Evolutionary conservation across 1,140 invertebrate genomes (phyloP), one percentile per base, ranked within the genome.

Genomic region (Stenopsyche tienmushanensis): DNA sequence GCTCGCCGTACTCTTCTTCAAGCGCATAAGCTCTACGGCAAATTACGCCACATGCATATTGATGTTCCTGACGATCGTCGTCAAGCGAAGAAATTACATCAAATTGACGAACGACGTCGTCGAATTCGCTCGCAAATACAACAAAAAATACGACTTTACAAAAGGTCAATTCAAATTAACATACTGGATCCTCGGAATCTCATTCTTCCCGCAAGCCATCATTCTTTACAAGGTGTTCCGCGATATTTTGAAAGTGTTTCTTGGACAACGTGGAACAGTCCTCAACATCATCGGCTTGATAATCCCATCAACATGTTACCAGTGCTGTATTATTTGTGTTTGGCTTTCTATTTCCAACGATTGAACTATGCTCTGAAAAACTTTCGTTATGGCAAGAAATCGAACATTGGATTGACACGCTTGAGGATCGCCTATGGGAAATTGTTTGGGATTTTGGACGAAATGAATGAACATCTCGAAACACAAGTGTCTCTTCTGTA

Each of bases 371-470:
- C 21, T 9, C 24, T 60, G 15, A 20, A 24, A 42, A 57, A 57
- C n/a, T 9, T 57, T 10, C 21, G 44, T n/a, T 21, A 42, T 21
- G 7, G 9, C 18, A 39, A 60, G 5, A 47, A 26, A 47, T 21
- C 34, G 15, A 44, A 2, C n/a, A 29, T n/a, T 1, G 29, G 7
- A 2, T 45, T 60, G 9, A 23, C 7, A 20, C 13, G 15, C 2
- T 17, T 60, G 26, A 23, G 57, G 47, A 7, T 29, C 3, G 57
- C 57, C 5, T 60, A 60, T n/a, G 17, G 13, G 1, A 44, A 60
- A 29, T n/a, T 60, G 18, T 60, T 60, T 47, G 21, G 47, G 1
- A 47, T 60, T 5, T 60, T 60, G 42, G 41, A 60, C 24, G 41
- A 26, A 60, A 7, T 60, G 23, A 60, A 60, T 20, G 24, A 47